These are phyloP conservation scores for Stichodactyla mertensii DNA, from an alignment of 64 coral and sea anemone species.

Conservation along the genomic window DNA sequence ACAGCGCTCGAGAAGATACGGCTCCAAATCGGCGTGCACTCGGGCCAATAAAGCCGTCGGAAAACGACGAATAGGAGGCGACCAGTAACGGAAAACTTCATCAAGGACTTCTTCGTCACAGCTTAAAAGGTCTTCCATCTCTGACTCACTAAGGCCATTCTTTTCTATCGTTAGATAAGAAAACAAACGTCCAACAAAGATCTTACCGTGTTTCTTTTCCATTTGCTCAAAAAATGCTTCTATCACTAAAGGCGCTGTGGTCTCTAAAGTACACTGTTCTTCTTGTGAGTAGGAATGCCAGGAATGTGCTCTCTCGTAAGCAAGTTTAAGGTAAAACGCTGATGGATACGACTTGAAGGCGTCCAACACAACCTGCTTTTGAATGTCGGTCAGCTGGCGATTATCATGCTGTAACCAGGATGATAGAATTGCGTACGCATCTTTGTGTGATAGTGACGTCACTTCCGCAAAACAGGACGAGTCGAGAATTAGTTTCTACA, in stretches of 20 bases:
- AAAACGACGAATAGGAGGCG: conserved; percentile 55
- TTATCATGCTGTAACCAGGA: conserved; percentile 40
- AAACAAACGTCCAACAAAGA: conserved; percentile 43
- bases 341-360: conserved; percentile 43
- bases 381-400: conserved; percentile 52
- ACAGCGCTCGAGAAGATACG: conserved; percentile 53
- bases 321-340: conserved; percentile 63
- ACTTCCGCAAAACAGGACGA: conserved; percentile 50
- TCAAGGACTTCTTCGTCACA: conserved; percentile 74
- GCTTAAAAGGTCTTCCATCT: conserved; percentile 82
- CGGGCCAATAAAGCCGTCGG: conserved; percentile 52
- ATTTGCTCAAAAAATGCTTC: conserved; percentile 60
- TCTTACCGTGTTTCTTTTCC: conserved; percentile 63
- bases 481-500: conserved; percentile 34
- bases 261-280: conserved; percentile 35
- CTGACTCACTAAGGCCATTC: conserved; percentile 66
- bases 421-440: conserved; percentile 38
- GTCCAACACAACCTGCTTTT: conserved; percentile 51
- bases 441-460: conserved; percentile 23
- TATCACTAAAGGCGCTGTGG: conserved; percentile 43
- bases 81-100: conserved; percentile 54
- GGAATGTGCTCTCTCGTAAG: conserved; percentile 51
- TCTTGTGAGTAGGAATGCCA: conserved; percentile 69
- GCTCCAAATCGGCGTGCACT: conserved; percentile 65
- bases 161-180: conserved; percentile 64